Conservation (phyloP, 2,888 invertebrate genomes). For the Aquatica leii region DNA sequence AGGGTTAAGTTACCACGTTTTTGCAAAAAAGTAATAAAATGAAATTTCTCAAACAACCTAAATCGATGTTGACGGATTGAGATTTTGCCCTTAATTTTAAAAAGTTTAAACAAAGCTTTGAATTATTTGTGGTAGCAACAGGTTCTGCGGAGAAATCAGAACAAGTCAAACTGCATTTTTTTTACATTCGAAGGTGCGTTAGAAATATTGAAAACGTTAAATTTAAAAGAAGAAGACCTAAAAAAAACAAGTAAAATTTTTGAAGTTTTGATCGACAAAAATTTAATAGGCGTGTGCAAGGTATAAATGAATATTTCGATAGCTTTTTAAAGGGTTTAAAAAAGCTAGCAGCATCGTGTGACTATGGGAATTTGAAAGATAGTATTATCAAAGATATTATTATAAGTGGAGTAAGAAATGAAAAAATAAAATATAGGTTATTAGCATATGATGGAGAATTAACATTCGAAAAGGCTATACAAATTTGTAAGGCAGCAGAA, state of each 20-base stretch:
- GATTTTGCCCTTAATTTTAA: constrained; percentile 35
- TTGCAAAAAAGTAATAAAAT: no score
- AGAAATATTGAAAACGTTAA: constrained; percentile 22
- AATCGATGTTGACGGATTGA: no score
- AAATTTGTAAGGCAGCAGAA: no score
- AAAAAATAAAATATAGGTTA: neutral
- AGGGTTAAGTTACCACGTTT: no score
- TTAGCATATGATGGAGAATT: constrained; percentile 5
- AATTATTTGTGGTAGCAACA: no score
- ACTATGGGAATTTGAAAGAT: no score
- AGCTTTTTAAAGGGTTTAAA: no score
- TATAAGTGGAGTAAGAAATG: constrained; percentile 2
- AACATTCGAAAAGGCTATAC: neutral
- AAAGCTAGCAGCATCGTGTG: no score
- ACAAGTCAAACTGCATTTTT: constrained; percentile 29
- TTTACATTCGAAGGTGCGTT: constrained; percentile 31
- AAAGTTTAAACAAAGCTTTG: constrained; percentile 31
- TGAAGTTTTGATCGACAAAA: neutral
- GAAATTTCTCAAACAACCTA: no score
- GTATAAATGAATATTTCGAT: constrained; percentile 1
- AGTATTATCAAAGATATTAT: no score
- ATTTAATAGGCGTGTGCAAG: neutral
- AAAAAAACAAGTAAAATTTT: neutral
- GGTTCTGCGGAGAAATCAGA: constrained; percentile 21
- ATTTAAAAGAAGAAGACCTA: constrained; percentile 11